Base-by-base conservation (phyloP, 2,888 invertebrate genomes). In the Baccha elongata region DNA sequence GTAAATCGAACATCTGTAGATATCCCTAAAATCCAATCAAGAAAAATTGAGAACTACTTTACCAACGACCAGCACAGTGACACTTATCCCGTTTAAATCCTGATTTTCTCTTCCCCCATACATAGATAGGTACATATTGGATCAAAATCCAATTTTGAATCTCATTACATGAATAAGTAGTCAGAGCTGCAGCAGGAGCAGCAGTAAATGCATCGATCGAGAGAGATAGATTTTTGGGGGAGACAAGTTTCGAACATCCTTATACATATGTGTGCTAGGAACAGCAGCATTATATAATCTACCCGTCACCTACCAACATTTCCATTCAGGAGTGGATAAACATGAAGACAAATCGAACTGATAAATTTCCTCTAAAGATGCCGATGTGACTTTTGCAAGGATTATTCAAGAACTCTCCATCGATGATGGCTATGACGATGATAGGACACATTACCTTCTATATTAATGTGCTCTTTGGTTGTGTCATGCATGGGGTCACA, bases 71-170 rank as follows among this genome's bases (percentile, higher is more conserved):
- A 37, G 35, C 23, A 37, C 52, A 29, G 64, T 65, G 67, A 55
- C 60, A 71, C 19, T 53, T 21, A 32, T 19, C 10, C 7, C 10
- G 8, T 13, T 50, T 7, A 46, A 67, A 42, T 62, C 26, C 15
- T 15, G 13, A 46, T 29, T 50, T 11, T 1, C 58, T n/a, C 65
- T 55, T 23, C 13, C 37, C 44, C 10, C 13, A 13, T 1, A 17
- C 21, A n/a, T n/a, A n/a, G n/a, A n/a, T n/a, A n/a, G n/a, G n/a
- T n/a, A n/a, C n/a, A n/a, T n/a, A 67, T 37, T 17, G 37, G 44
- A 35, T 50, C 52, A 40, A 50, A 75, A 75, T 65, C 58, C 83
- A 78, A 83, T 83, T 83, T 78, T 48, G 42, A 74, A 74, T 58
- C 64, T 64, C 67, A 83, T 62, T 62, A 53, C 46, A 67, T 23